These are phyloP conservation scores for Tachypleus tridentatus DNA, from an alignment of 1,140 invertebrate genomes.

Conservation along the genomic window DNA sequence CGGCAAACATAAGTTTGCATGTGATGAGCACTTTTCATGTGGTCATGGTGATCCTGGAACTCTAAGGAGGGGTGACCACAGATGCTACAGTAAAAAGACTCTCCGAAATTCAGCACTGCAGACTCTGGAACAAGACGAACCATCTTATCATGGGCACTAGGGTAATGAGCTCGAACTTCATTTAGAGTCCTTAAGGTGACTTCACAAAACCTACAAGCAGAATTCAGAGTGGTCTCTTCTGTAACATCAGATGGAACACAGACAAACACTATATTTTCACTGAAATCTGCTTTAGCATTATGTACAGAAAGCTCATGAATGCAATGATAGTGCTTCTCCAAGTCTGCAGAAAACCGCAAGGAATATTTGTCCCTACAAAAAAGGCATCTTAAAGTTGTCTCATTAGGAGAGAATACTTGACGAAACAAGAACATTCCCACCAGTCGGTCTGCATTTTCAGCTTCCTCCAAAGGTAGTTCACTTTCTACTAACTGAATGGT, in stretches of 20 bases:
- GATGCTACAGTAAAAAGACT: slow-evolving; percentile 25
- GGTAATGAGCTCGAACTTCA: slow-evolving; percentile 27
- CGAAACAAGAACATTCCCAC: slow-evolving; percentile 24
- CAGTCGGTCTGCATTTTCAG: slow-evolving; percentile 21
- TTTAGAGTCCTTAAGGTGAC: slow-evolving; percentile 21
- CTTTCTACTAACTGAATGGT: slow-evolving; percentile 26
- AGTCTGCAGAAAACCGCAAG: slow-evolving; percentile 23
- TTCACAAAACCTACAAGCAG: slow-evolving; percentile 27
- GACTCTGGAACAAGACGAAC: slow-evolving; percentile 21
- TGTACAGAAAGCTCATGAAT: slow-evolving; percentile 25
- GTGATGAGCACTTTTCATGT: slow-evolving; percentile 27
- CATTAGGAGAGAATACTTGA: slow-evolving; percentile 25
- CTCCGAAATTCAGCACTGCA: slow-evolving; percentile 17
- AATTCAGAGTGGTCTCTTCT: slow-evolving; percentile 23
- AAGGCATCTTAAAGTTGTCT: slow-evolving; percentile 22
- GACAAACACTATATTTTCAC: slow-evolving; percentile 28
- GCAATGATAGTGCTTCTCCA: slow-evolving; percentile 28
- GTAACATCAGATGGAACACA: slow-evolving; percentile 24
- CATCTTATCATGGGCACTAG: slow-evolving; percentile 22
- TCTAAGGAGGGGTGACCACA: slow-evolving; percentile 22
- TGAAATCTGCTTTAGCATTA: slow-evolving; percentile 24
- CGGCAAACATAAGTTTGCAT: slow-evolving; percentile 27
- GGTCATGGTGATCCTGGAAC: slow-evolving; percentile 24
- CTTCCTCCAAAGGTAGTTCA: slow-evolving; percentile 24
- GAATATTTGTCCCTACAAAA: slow-evolving; percentile 25